A percentile compares a stretch with the other conserved stretches of the same genome.
Conservation (phyloP, 1,140 invertebrate species). For the Trachymyrmex cornetzi region DNA sequence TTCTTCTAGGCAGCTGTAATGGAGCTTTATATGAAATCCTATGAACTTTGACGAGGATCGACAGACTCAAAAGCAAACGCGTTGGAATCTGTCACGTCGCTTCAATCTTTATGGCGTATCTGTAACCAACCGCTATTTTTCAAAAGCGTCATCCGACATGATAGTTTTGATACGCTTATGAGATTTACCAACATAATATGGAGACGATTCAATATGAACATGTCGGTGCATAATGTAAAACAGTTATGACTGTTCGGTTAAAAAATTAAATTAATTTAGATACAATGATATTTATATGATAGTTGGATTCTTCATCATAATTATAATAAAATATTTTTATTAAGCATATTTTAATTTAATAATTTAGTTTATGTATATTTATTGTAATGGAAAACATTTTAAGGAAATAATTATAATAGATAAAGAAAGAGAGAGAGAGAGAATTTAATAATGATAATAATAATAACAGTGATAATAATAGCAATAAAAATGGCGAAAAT, state of each 20-base stretch:
- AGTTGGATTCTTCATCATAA: not conserved
- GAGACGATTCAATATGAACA: not conserved
- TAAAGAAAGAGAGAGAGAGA: not conserved
- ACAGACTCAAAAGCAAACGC: constrained; percentile 78
- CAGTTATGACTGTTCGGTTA: not conserved
- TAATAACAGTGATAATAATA: not conserved
- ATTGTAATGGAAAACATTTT: not conserved
- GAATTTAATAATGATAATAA: not conserved
- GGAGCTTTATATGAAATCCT: constrained; percentile 79
- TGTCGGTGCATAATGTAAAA: not conserved
- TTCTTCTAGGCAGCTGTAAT: constrained; percentile 64
- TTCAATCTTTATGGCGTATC: constrained; percentile 30
- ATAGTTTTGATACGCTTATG: constrained; percentile 34
- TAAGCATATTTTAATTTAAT: not conserved
- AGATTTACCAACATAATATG: not conserved
- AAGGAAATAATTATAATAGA: not conserved
- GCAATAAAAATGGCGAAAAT: not conserved
- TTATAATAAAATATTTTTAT: not conserved
- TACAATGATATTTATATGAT: not conserved
- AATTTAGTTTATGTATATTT: not conserved
- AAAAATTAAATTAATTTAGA: not conserved
- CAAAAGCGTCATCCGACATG: constrained; percentile 52
- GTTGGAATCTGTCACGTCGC: constrained; percentile 48
- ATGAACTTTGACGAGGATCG: constrained; percentile 79
- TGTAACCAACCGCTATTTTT: constrained; percentile 66